Evolutionary conservation across 2,797 vertebrate genomes (phyloP).

Genomic region (Phyllotis vaccarum): DNA sequence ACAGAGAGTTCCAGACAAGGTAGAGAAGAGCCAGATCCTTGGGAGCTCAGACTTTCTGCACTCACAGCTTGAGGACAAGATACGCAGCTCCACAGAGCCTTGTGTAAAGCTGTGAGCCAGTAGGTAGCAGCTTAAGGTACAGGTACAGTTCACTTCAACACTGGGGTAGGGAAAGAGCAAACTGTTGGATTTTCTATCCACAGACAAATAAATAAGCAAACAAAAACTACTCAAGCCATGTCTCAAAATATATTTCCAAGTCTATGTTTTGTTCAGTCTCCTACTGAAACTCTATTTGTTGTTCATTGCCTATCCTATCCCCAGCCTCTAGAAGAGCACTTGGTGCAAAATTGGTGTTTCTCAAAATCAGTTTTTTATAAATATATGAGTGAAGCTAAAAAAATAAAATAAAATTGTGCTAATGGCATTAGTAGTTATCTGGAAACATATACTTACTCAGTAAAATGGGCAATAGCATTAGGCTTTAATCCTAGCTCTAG

Average conservation of each 20-base stretch:
- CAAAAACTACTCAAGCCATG: not conserved
- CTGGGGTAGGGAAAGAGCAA: not conserved
- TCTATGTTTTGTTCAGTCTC: not conserved
- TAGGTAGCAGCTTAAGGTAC: not conserved
- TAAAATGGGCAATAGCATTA: not conserved
- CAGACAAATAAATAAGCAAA: not conserved
- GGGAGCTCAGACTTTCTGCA: not conserved
- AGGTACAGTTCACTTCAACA: not conserved
- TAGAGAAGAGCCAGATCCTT: not conserved
- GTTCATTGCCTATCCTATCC: not conserved
- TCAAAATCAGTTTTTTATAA: not conserved
- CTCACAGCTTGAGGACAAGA: not conserved
- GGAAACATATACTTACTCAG: not conserved
- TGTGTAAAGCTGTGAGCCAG: not conserved
- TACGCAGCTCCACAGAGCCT: not conserved
- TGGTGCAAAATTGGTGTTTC: not conserved
- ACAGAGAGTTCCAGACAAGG: not conserved
- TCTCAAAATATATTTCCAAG: slow-evolving; percentile 35
- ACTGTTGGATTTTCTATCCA: not conserved
- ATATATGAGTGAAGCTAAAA: not conserved
- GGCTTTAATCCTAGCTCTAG: not conserved
- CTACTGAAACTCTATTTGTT: not conserved
- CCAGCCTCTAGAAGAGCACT: not conserved
- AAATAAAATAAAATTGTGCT: not conserved
- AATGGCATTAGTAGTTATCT: not conserved